Conservation (phyloP, 92 coral and sea anemone species). For the Anthopleura xanthogrammica region DNA sequence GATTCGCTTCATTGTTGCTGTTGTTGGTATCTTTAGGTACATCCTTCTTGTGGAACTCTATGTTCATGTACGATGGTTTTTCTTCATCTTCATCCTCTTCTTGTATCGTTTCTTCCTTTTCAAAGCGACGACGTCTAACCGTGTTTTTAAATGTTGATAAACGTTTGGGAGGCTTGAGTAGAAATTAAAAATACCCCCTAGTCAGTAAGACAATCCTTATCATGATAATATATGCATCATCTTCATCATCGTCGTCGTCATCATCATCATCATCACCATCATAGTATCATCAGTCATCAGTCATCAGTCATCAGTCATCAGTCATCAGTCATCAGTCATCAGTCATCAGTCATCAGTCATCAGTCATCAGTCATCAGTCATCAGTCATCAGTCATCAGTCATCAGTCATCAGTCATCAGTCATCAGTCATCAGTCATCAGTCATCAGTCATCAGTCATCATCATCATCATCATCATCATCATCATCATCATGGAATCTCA, state of each 20-base stretch:
- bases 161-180: not conserved
- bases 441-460: too few relatives aligned
- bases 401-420: too few relatives aligned
- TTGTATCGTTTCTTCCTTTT: not conserved
- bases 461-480: too few relatives aligned
- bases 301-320: too few relatives aligned
- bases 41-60: slow-evolving; percentile 43
- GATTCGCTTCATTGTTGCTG: not conserved
- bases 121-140: slow-evolving; percentile 10
- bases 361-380: not conserved
- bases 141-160: slow-evolving; percentile 8
- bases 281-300: too few relatives aligned
- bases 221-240: not conserved
- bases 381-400: too few relatives aligned
- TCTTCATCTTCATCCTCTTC: slow-evolving; percentile 16
- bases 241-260: not conserved
- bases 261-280: not conserved
- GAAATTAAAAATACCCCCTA: not conserved
- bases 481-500: too few relatives aligned
- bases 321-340: too few relatives aligned
- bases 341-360: too few relatives aligned
- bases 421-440: too few relatives aligned
- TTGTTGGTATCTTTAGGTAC: not conserved
- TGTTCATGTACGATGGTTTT: slow-evolving; percentile 50
- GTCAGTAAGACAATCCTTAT: too few relatives aligned